Percentiles rank a stretch among this genome's conserved stretches.
phyloP scores from a whole-genome alignment of 1,140 invertebrate genomes.

The Nasonia longicornis region DNA sequence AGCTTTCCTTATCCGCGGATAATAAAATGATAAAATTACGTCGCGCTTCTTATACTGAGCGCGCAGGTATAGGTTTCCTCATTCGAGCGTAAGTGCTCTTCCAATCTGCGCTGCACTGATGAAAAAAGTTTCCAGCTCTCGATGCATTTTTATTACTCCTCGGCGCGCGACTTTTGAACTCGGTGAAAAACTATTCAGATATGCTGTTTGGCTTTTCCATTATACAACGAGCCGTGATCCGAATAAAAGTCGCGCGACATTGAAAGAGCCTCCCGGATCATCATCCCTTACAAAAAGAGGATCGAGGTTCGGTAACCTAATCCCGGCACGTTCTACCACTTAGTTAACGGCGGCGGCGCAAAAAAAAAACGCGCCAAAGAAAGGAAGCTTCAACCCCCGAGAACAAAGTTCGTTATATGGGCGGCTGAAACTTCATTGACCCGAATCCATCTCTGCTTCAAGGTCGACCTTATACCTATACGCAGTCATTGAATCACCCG shows the following conservation, averaged over 20 bases:
- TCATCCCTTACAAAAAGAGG: background rate
- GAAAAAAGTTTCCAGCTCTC: too few relatives aligned
- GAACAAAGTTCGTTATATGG: conserved; percentile 16
- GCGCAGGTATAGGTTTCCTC: too few relatives aligned
- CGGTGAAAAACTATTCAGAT: too few relatives aligned
- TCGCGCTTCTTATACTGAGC: too few relatives aligned
- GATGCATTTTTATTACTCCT: too few relatives aligned
- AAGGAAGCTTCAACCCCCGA: background rate
- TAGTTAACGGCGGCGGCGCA: background rate
- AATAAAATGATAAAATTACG: too few relatives aligned
- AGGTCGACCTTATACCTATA: background rate
- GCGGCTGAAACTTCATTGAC: conserved; percentile 1
- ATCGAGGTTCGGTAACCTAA: background rate
- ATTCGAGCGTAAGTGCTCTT: too few relatives aligned
- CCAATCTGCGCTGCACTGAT: too few relatives aligned
- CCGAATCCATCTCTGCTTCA: conserved; percentile 12
- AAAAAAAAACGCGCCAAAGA: background rate
- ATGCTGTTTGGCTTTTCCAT: too few relatives aligned
- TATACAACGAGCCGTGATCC: too few relatives aligned
- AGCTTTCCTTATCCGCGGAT: too few relatives aligned
- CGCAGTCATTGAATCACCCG: conserved; percentile 6
- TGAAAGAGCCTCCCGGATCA: background rate
- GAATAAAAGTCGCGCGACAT: background rate
- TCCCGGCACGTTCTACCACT: background rate
- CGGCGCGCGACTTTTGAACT: too few relatives aligned